These are phyloP conservation scores for Xiphias gladius DNA, from an alignment of 2,113 vertebrate genomes.

Conservation along the genomic window DNA sequence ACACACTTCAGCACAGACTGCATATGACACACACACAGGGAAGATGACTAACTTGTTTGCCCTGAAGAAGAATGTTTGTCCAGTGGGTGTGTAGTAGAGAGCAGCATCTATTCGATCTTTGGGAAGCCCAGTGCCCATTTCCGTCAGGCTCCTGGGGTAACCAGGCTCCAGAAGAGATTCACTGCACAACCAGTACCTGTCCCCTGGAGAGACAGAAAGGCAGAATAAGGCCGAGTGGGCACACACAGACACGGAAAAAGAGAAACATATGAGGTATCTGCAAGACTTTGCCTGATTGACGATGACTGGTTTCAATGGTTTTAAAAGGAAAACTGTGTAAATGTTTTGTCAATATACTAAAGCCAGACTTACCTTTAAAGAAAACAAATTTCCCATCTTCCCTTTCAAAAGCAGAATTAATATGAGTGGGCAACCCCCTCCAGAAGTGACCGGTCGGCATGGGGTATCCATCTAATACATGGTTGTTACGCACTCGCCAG, in stretches of 20 bases:
- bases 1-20: conserved; percentile 6
- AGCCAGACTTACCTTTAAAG: conserved; percentile 88
- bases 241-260: not conserved
- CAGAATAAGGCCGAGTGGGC: not conserved
- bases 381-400: conserved; percentile 94
- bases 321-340: not conserved
- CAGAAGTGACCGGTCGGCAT: conserved; percentile 94
- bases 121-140: conserved; percentile 90
- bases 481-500: conserved; percentile 90
- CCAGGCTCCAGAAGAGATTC: conserved; percentile 88
- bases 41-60: conserved; percentile 88
- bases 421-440: conserved; percentile 87
- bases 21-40: not conserved
- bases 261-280: not conserved
- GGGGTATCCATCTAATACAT: conserved; percentile 91
- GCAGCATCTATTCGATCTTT: conserved; percentile 90
- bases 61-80: conserved; percentile 92
- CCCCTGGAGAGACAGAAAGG: conserved; percentile 77
- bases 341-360: not conserved
- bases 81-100: conserved; percentile 90
- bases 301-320: not conserved
- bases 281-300: not conserved
- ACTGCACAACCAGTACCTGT: conserved; percentile 91
- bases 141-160: conserved; percentile 87
- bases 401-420: conserved; percentile 91